A percentile compares a stretch with the other conserved stretches of the same genome.
Evolutionary conservation across 2,113 vertebrate genomes (phyloP).

Genomic region (Aepyceros melampus): DNA sequence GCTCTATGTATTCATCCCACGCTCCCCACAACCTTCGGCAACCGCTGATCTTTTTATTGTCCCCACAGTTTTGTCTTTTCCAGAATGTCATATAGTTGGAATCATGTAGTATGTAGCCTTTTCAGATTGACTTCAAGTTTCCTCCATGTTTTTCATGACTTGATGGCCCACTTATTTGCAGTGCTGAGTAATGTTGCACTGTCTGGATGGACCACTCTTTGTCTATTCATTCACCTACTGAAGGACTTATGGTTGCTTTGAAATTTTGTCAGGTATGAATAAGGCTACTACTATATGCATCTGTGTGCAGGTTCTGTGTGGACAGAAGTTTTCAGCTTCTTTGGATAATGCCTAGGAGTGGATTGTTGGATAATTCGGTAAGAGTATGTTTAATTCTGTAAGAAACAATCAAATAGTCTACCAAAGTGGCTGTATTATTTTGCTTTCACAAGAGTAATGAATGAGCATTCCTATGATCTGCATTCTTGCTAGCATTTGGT

Average conservation of each 20-base stretch:
- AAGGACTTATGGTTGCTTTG: neutral
- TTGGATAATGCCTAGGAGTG: neutral
- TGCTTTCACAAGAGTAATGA: neutral
- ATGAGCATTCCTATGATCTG: neutral
- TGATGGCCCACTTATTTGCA: neutral
- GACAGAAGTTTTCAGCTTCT: neutral
- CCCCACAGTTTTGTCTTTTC: neutral
- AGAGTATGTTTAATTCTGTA: neutral
- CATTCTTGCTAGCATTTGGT: neutral
- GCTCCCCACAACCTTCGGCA: neutral
- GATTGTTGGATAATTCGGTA: neutral
- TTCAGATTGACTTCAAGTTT: neutral
- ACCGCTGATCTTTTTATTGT: neutral
- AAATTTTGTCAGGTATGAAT: neutral
- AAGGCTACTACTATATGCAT: neutral
- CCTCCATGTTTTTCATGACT: neutral
- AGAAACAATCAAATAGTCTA: neutral
- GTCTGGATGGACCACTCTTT: neutral
- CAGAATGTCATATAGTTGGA: neutral
- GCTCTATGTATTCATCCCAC: neutral
- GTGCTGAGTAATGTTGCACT: neutral
- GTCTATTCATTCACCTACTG: neutral
- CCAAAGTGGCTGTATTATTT: neutral
- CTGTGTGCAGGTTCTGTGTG: neutral
- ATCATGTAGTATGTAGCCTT: neutral